Conservation (phyloP, 2,888 invertebrate genomes). For the Omphaloscelis lunosa region DNA sequence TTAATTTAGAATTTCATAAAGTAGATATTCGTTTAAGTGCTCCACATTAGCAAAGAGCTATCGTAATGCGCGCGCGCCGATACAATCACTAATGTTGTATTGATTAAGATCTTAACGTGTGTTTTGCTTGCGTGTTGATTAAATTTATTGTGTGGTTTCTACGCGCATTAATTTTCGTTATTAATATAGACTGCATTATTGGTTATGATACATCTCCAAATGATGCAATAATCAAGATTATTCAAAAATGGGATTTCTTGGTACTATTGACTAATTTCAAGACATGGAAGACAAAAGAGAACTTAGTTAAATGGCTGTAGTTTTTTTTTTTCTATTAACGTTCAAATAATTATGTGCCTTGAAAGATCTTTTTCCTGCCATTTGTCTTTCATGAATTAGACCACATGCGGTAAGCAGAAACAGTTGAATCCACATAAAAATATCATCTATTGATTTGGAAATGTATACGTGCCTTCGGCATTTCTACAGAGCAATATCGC, state of each 20-base stretch:
- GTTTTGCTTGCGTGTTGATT: not conserved
- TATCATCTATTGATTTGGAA: not conserved
- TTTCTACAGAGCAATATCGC: slow-evolving; percentile 1
- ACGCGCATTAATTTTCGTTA: not conserved
- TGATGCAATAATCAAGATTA: not conserved
- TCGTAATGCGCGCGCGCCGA: slow-evolving; percentile 5
- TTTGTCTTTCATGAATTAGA: too few relatives aligned
- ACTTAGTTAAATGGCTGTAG: not conserved
- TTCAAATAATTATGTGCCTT: not conserved
- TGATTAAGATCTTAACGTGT: slow-evolving; percentile 7
- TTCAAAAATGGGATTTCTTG: too few relatives aligned
- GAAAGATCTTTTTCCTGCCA: too few relatives aligned
- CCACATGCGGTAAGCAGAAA: not conserved
- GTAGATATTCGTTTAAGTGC: not conserved
- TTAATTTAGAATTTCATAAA: not conserved
- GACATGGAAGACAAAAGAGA: too few relatives aligned
- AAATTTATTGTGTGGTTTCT: slow-evolving; percentile 2
- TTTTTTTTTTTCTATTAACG: not conserved
- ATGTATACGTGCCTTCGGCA: not conserved
- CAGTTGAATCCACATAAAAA: not conserved
- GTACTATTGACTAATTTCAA: too few relatives aligned
- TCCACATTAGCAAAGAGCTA: not conserved
- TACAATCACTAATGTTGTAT: slow-evolving; percentile 8
- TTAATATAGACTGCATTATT: not conserved
- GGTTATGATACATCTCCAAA: not conserved